phyloP scores from a whole-genome alignment of 2,113 vertebrate genomes.

The Pantherophis guttatus region DNA sequence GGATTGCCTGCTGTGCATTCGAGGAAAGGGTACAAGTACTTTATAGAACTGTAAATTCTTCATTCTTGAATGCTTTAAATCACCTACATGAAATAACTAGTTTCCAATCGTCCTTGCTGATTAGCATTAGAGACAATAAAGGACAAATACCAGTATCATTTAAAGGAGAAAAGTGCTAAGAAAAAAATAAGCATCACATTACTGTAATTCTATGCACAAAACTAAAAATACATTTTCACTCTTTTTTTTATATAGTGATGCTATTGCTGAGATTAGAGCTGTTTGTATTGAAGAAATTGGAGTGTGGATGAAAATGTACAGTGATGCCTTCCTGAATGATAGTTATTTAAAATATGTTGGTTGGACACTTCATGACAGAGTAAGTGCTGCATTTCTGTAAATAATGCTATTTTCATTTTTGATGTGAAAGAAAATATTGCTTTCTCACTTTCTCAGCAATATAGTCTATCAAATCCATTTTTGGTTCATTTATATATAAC shows the following conservation, averaged over 20 bases:
- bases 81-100: neutral
- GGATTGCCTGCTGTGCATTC: neutral
- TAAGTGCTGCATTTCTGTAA: slow-evolving; percentile 67
- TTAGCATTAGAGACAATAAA: neutral
- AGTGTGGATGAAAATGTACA: slow-evolving; percentile 99
- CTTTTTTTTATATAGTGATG: slow-evolving; percentile 75
- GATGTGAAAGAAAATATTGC: neutral
- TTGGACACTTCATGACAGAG: slow-evolving; percentile 97
- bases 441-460: neutral
- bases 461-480: neutral
- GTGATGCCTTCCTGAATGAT: slow-evolving; percentile 97
- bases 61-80: neutral
- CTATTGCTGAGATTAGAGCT: slow-evolving; percentile 97
- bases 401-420: neutral
- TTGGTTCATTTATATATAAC: neutral
- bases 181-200: neutral
- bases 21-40: neutral
- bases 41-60: neutral
- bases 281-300: slow-evolving; percentile 99
- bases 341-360: slow-evolving; percentile 99
- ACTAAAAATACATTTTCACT: slow-evolving; percentile 9
- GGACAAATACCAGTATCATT: neutral
- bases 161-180: neutral
- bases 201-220: neutral
- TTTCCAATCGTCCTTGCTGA: neutral